Conservation (phyloP, 2,113 vertebrate genomes). For the Thryonomys swinderianus region DNA sequence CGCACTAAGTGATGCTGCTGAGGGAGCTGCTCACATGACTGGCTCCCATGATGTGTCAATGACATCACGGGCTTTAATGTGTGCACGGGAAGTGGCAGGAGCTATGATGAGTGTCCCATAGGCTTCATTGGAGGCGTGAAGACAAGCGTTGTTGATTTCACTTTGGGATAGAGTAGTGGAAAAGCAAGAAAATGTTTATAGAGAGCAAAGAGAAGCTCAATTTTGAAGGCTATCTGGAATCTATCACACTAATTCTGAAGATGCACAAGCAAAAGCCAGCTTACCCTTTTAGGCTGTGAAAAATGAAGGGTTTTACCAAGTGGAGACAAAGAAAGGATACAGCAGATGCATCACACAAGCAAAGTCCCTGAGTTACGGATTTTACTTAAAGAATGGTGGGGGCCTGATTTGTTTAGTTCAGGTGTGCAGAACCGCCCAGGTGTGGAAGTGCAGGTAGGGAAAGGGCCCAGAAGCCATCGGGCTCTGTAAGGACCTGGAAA, state of each 20-base stretch:
- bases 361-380: background rate
- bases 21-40: background rate
- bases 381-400: background rate
- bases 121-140: background rate
- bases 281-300: background rate
- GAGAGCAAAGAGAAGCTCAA: background rate
- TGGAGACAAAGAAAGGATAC: background rate
- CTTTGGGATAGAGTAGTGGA: background rate
- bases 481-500: background rate
- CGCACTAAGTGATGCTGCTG: background rate
- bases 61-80: background rate
- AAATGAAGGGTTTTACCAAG: background rate
- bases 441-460: background rate
- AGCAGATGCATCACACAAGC: background rate
- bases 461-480: background rate
- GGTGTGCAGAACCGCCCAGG: background rate
- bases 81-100: background rate
- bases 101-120: background rate
- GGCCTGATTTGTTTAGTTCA: background rate
- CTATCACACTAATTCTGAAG: background rate
- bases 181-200: background rate
- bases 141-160: background rate
- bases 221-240: conserved; percentile 7
- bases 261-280: background rate
- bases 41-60: background rate